A percentile compares a stretch with the other conserved stretches of the same genome.
These are phyloP conservation scores for Pithys albifrons DNA, from an alignment of 2,113 vertebrate species.

Conservation along the genomic window DNA sequence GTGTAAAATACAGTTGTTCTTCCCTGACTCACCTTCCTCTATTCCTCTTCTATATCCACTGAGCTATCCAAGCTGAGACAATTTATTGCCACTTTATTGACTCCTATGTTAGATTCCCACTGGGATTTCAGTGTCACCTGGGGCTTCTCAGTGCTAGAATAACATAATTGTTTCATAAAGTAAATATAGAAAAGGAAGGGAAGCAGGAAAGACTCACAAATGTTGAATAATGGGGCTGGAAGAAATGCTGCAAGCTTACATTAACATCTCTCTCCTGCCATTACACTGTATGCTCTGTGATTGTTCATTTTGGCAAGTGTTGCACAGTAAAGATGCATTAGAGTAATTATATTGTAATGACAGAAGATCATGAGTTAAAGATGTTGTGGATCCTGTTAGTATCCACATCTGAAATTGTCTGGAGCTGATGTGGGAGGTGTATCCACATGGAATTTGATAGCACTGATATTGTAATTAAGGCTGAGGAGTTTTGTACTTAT, in stretches of 20 bases:
- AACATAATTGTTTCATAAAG: not conserved
- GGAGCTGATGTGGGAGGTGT: slow-evolving; percentile 26
- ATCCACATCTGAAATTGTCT: slow-evolving; percentile 53
- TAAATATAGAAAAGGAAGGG: not conserved
- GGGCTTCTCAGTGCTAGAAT: not conserved
- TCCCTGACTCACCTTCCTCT: not conserved
- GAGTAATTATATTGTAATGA: slow-evolving; percentile 67
- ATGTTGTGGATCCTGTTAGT: slow-evolving; percentile 15
- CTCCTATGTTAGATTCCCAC: not conserved
- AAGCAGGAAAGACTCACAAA: not conserved
- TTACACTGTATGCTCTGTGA: not conserved
- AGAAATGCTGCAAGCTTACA: not conserved
- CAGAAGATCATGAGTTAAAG: slow-evolving; percentile 68
- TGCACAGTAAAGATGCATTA: slow-evolving; percentile 57
- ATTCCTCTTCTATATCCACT: not conserved
- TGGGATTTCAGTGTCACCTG: not conserved
- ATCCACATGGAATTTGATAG: slow-evolving; percentile 51
- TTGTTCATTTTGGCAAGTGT: not conserved
- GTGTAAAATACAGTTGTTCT: not conserved
- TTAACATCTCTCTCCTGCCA: slow-evolving; percentile 46
- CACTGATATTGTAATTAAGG: slow-evolving; percentile 67
- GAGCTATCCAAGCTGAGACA: not conserved
- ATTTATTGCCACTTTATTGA: not conserved
- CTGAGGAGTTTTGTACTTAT: slow-evolving; percentile 35
- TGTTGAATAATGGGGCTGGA: not conserved